Base-by-base conservation (phyloP, 2,888 invertebrate genomes). In the Anoplius nigerrimus region DNA sequence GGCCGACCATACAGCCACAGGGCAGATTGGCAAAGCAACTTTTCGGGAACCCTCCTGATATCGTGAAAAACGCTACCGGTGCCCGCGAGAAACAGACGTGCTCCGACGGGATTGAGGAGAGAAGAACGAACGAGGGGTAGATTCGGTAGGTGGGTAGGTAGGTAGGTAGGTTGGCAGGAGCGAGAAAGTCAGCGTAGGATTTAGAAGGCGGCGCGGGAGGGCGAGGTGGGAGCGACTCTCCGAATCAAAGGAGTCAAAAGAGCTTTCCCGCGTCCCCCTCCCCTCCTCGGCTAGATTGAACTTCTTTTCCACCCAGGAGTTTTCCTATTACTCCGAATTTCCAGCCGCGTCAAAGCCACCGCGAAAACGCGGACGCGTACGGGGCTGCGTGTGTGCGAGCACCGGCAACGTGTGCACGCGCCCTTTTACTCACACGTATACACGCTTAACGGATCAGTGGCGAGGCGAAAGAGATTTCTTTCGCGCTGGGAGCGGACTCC, bases 321-420 rank as follows among this genome's bases (percentile, higher is more conserved):
- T 86, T 87, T 86, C 86, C 86, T 85, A 87, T 87, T 87, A 86
- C 87, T 86, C 83, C 84, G 83, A 85, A 87, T 86, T 86, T 86
- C 81, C 78, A 79, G 75, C 76, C 78, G 74, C 77, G 81, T 74
- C 69, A 76, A 81, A 80, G 80, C 76, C 76, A 71, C 71, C 71
- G 71, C 69, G 71, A 71, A 34, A 34, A 57, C 59, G 58, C 66
- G 54, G 18, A 22, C 62, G 51, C 21, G 55, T 62, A 65, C n/a
- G n/a, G n/a, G 55, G 69, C 71, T 74, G 46, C 64, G 74, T 71
- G 72, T 71, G 69, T 68, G 66, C 66, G 16, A 48, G 48, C 6
- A 27, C n/a, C n/a, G n/a, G n/a, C n/a, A n/a, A n/a, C n/a, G 16
- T 18, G 48, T 18, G 48, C 13, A 18, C 8, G 48, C 48, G 18